Evolutionary conservation across 64 coral and sea anemone genomes (phyloP).

Genomic region (Pachyseris speciosa): DNA sequence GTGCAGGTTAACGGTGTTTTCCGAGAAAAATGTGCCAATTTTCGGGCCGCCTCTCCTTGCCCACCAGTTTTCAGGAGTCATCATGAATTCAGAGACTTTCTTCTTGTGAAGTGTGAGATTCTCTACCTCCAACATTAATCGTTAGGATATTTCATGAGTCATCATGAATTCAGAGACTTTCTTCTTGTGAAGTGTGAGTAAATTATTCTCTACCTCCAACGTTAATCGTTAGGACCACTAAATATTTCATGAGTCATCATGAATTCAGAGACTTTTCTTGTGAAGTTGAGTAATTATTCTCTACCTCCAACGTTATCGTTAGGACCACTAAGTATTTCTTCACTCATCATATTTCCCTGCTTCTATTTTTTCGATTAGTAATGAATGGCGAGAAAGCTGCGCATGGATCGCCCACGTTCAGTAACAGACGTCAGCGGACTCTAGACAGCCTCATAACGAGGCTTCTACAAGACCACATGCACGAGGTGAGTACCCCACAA

Average conservation of each 20-base stretch:
- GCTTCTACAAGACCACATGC: conserved; percentile 87
- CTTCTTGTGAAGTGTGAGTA: conserved; percentile 62
- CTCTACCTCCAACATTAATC: too few species aligned
- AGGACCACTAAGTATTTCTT: too few species aligned
- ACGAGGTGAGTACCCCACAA: conserved; percentile 57
- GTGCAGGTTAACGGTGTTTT: conserved; percentile 86
- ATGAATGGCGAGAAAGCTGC: conserved; percentile 99
- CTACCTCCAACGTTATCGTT: too few species aligned
- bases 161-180: conserved; percentile 94
- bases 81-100: conserved; percentile 93
- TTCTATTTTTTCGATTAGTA: too few species aligned
- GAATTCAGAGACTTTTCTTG: conserved; percentile 98
- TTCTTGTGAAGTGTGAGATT: conserved; percentile 99
- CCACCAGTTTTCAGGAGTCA: conserved; percentile 87
- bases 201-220: not conserved
- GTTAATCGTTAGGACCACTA: too few species aligned
- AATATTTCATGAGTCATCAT: conserved; percentile 84
- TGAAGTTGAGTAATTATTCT: conserved; percentile 99
- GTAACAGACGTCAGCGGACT: conserved; percentile 96
- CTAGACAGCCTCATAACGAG: conserved; percentile 88
- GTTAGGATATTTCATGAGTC: conserved; percentile 86
- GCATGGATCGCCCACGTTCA: conserved; percentile 93
- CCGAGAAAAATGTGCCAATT: conserved; percentile 95
- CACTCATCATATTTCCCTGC: conserved; percentile 81
- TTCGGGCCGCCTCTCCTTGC: conserved; percentile 97